Evolutionary conservation across 2,888 invertebrate genomes (phyloP), one percentile per base, ranked within the genome.

Genomic region (Poecilus cupreus): DNA sequence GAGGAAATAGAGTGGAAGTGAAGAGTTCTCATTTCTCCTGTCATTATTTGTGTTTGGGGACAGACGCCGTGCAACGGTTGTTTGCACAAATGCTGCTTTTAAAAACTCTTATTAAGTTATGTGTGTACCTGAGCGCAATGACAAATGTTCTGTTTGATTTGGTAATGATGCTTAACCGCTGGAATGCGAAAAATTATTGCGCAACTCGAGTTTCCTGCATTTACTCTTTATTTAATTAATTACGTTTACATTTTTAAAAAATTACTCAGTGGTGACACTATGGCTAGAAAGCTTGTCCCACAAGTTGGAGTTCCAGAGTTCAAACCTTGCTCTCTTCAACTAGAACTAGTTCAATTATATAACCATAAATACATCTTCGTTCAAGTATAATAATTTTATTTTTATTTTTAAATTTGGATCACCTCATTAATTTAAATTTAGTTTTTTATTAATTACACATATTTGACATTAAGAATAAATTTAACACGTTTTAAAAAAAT

Each of bases 61-160:
- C 26, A 74, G 51, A 49, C 16, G 51, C 74, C 16, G 74, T 24
- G 49, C 46, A 22, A 16, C 72, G 72, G 43, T 74, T 74, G 26
- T 74, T 74, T 74, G 49, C 74, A 49, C 43, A 74, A 24, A 26
- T 26, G 74, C 51, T 49, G 74, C 74, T 74, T 74, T 74, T 74
- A 74, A 74, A 74, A 74, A 74, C 74, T 74, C 51, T 26, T 74
- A 51, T 74, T 74, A 46, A 70, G 60, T 60, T 24, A 60, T 60
- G 60, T 70, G 43, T 70, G 43, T 70, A 74, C 74, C 74, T 74
- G 74, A 49, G 74, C 32, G 10, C 16, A 74, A 74, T 74, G 74
- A 74, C 49, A 49, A 46, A 74, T 74, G 16, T 74, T 49, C 26
- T 74, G 74, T 60, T 60, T 60, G 60, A 11, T 60, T 60, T 60